These are phyloP conservation scores for Oreotrochilus melanogaster DNA, from an alignment of 2,113 vertebrate genomes.

Conservation along the genomic window DNA sequence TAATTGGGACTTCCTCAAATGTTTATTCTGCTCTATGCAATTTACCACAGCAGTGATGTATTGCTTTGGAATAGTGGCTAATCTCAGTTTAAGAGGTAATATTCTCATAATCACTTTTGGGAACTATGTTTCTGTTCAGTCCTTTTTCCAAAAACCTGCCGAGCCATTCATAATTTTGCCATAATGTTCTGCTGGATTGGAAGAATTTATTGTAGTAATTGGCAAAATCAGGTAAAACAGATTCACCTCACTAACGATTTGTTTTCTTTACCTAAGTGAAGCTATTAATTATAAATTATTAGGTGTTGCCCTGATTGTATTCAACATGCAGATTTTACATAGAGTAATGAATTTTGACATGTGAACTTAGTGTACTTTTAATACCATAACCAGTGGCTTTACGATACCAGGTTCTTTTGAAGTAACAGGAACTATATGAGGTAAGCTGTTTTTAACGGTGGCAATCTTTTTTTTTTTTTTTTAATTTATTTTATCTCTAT, in stretches of 20 bases:
- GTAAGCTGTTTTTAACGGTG: background rate
- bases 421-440: background rate
- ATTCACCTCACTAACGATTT: background rate
- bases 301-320: background rate
- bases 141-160: background rate
- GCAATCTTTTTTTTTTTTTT: background rate
- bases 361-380: background rate
- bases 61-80: background rate
- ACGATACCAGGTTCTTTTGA: background rate
- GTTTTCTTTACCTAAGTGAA: background rate
- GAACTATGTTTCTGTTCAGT: background rate
- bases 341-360: background rate
- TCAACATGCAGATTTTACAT: background rate
- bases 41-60: background rate
- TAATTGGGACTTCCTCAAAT: slow-evolving; percentile 3
- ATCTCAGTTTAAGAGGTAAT: background rate
- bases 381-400: background rate
- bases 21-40: background rate
- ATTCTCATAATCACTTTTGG: background rate
- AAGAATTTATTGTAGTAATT: background rate
- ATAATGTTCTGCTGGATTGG: background rate
- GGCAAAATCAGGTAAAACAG: background rate
- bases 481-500: background rate
- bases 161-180: background rate
- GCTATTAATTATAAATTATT: background rate